These are phyloP conservation scores for Drosophila niveifrons DNA, from an alignment of 2,888 invertebrate genomes.

Conservation along the genomic window DNA sequence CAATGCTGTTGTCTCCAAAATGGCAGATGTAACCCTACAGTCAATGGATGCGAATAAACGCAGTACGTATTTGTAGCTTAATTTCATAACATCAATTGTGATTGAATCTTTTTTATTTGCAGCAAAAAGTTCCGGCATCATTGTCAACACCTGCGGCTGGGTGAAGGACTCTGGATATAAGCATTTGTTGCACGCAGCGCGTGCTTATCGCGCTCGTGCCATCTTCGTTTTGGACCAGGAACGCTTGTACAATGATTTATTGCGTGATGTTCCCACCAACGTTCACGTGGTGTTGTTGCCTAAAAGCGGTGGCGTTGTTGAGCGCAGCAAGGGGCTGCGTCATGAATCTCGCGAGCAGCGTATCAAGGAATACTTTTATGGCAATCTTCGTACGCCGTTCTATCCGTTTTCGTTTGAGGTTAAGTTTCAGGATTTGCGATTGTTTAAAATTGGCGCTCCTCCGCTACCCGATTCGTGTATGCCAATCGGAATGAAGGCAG, in stretches of 20 bases:
- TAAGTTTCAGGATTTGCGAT: constrained; percentile 94
- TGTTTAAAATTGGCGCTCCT: constrained; percentile 97
- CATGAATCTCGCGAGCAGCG: constrained; percentile 92
- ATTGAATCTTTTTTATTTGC: constrained; percentile 12
- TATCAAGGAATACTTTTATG: constrained; percentile 98
- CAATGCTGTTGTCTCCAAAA: constrained; percentile 92
- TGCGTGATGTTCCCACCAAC: constrained; percentile 96
- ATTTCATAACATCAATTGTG: too few species aligned
- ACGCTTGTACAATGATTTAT: constrained; percentile 96
- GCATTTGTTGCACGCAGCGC: constrained; percentile 93
- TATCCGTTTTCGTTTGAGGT: constrained; percentile 98
- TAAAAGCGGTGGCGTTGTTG: constrained; percentile 98
- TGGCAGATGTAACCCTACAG: constrained; percentile 94
- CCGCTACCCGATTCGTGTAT: constrained; percentile 97
- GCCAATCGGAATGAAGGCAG: constrained; percentile 97
- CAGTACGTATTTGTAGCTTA: constrained; percentile 86
- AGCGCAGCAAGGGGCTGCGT: constrained; percentile 90
- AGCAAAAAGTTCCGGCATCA: constrained; percentile 94
- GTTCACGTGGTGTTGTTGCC: constrained; percentile 96
- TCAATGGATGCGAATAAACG: constrained; percentile 94
- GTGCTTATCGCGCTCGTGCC: constrained; percentile 97
- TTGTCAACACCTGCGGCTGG: constrained; percentile 99
- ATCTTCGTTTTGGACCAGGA: constrained; percentile 98
- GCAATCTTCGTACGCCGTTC: constrained; percentile 89
- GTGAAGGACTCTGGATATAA: constrained; percentile 96